Evolutionary conservation across 1,140 invertebrate species (phyloP).

Genomic region (Zophobas atratus): DNA sequence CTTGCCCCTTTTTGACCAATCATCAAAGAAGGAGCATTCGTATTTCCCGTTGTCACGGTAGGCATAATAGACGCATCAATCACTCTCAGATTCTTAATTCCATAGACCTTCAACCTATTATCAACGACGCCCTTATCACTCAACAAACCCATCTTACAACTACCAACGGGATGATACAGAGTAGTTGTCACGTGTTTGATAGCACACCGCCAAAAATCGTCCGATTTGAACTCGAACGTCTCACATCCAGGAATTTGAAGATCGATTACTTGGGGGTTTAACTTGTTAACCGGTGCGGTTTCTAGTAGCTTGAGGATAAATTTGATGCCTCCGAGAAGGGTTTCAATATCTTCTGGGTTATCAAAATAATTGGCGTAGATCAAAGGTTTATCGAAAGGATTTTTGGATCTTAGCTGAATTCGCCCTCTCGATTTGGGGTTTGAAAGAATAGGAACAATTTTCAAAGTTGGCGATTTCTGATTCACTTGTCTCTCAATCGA

Average conservation of each 20-base stretch:
- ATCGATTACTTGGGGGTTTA: slow-evolving; percentile 73
- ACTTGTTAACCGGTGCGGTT: slow-evolving; percentile 65
- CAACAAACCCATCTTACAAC: slow-evolving; percentile 75
- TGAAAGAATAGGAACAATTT: slow-evolving; percentile 75
- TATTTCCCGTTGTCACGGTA: slow-evolving; percentile 77
- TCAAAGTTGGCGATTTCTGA: slow-evolving; percentile 24
- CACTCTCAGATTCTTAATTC: slow-evolving; percentile 75
- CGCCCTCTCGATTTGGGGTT: slow-evolving; percentile 78
- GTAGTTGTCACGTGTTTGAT: slow-evolving; percentile 75
- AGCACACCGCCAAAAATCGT: slow-evolving; percentile 79
- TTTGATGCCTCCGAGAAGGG: slow-evolving; percentile 67
- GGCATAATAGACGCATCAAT: slow-evolving; percentile 86
- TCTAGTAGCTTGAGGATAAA: slow-evolving; percentile 60
- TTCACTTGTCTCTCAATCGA: slow-evolving; percentile 36
- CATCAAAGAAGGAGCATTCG: slow-evolving; percentile 81
- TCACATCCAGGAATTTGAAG: slow-evolving; percentile 76
- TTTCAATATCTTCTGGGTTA: slow-evolving; percentile 68
- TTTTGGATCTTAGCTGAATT: slow-evolving; percentile 70
- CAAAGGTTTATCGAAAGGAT: slow-evolving; percentile 77
- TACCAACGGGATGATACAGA: slow-evolving; percentile 74
- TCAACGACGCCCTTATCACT: slow-evolving; percentile 74
- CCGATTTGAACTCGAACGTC: slow-evolving; percentile 74
- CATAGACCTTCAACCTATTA: slow-evolving; percentile 67
- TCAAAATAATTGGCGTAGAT: slow-evolving; percentile 81
- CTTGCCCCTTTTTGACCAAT: slow-evolving; percentile 83